Evolutionary conservation across 2,113 vertebrate genomes (phyloP).

Genomic region (Fukomys damarensis): DNA sequence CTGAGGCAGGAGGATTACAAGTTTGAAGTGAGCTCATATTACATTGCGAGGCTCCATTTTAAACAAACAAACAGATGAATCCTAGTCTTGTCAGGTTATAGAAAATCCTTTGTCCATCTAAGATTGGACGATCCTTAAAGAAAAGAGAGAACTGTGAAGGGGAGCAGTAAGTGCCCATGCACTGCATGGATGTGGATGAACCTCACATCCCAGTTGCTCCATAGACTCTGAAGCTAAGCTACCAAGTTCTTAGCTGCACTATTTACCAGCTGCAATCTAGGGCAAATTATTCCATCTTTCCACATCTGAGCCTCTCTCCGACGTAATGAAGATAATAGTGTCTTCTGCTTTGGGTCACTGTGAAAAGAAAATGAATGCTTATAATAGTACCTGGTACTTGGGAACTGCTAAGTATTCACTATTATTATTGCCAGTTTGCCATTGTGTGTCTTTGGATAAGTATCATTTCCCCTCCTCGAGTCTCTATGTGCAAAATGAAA

Average conservation of each 20-base stretch:
- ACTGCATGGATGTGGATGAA: no score
- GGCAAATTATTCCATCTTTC: conserved; percentile 9
- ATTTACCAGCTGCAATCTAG: background rate
- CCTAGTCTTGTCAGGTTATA: background rate
- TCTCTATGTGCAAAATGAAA: conserved; percentile 48
- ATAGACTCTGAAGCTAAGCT: background rate
- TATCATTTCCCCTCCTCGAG: conserved; percentile 19
- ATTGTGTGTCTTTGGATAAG: background rate
- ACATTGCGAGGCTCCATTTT: background rate
- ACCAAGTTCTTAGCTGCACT: background rate
- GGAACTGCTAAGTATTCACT: background rate
- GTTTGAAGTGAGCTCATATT: background rate
- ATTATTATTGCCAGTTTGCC: background rate
- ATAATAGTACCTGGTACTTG: background rate
- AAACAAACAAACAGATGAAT: background rate
- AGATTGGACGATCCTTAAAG: background rate
- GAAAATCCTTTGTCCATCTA: background rate
- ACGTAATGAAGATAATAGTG: background rate
- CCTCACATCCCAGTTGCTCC: fast-evolving
- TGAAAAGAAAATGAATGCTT: conserved; percentile 49
- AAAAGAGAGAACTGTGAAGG: background rate
- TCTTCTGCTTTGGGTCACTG: background rate
- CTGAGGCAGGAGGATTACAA: background rate
- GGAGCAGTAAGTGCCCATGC: background rate
- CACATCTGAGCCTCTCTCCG: background rate